Percentiles rank a stretch among this genome's conserved stretches.
These are phyloP conservation scores for Philereme transversata DNA, from an alignment of 2,888 invertebrate species.

Conservation along the genomic window DNA sequence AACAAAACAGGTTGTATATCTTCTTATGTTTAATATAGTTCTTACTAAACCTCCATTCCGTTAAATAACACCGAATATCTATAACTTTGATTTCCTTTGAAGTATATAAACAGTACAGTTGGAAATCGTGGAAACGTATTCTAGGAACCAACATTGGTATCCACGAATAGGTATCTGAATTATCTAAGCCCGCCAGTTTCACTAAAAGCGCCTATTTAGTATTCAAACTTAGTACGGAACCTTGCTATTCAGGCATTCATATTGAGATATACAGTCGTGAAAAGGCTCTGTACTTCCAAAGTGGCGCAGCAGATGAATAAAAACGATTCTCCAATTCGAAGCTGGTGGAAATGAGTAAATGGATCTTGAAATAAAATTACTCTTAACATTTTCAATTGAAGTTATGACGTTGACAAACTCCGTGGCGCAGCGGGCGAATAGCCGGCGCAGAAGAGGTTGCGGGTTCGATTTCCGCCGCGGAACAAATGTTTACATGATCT, in stretches of 20 bases:
- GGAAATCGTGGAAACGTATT: too few relatives aligned
- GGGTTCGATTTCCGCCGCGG: too few relatives aligned
- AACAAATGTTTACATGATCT: too few relatives aligned
- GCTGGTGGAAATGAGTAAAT: constrained; percentile 44
- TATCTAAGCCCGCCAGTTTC: constrained; percentile 41
- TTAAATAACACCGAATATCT: too few relatives aligned
- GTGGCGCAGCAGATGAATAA: constrained; percentile 48
- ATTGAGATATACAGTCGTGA: constrained; percentile 60
- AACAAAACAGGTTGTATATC: too few relatives aligned
- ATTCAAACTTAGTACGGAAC: constrained; percentile 61
- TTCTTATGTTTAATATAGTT: too few relatives aligned
- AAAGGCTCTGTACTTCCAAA: constrained; percentile 52
- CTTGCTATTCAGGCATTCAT: constrained; percentile 52
- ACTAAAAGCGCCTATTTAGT: constrained; percentile 58
- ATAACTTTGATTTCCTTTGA: too few relatives aligned
- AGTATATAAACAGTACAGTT: too few relatives aligned
- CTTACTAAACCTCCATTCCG: too few relatives aligned
- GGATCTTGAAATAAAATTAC: constrained; percentile 18
- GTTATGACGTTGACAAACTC: too few relatives aligned
- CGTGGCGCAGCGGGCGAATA: too few relatives aligned
- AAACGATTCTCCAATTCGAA: constrained; percentile 42
- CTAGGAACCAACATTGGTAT: not conserved
- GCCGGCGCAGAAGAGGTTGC: too few relatives aligned
- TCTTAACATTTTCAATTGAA: constrained; percentile 16
- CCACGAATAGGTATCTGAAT: constrained; percentile 30